Evolutionary conservation across 2,888 invertebrate species (phyloP), one percentile per base, ranked within the genome.

Genomic region (Steinernema carpocapsae): DNA sequence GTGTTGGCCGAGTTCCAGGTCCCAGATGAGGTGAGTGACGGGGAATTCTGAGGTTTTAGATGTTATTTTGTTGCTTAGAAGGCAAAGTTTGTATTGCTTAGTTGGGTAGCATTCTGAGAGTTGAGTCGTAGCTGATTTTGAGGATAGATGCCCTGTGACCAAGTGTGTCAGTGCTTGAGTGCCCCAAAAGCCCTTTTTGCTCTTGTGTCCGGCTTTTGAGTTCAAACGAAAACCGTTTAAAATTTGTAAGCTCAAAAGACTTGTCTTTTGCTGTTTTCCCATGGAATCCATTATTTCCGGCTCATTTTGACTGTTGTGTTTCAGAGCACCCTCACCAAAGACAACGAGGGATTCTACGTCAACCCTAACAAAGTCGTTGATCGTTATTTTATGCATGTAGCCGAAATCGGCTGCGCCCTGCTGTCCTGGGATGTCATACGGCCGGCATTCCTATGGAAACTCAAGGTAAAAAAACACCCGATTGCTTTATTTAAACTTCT

Each of bases 361-460:
- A 70, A 77, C 52, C 73, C 76, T 14, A 42, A 76, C 37, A 72
- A 77, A 1, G 56, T 76, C 7, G 72, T 84, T 22, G 84, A 84
- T 56, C 81, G 79, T 17, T 84, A 79, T 48, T 85, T 84, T 70
- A 71, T 75, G 45, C 79, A 76, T 70, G 78, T 81, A 3, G 78
- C 80, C 12, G 51, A 46, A 4, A 64, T 52, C 19, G 84, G 83
- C 0, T 72, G 75, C 1, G 48, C 83, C 10, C 37, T 72, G 19
- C 71, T 84, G 22, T 46, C 76, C 12, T 84, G 84, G 84, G 70
- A 72, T 10, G 19, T 78, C 29, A 74, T 85, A 22, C 72, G 74
- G 24, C 75, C 76, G 2, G 80, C 78, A 1, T 79, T 84, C 52
- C 32, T 83, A 10, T 85, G 82, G 82, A 84, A 85, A 73, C 42